A percentile compares a stretch with the other conserved stretches of the same genome.
Conservation (phyloP, 92 coral and sea anemone genomes). For the Heteractis magnifica region DNA sequence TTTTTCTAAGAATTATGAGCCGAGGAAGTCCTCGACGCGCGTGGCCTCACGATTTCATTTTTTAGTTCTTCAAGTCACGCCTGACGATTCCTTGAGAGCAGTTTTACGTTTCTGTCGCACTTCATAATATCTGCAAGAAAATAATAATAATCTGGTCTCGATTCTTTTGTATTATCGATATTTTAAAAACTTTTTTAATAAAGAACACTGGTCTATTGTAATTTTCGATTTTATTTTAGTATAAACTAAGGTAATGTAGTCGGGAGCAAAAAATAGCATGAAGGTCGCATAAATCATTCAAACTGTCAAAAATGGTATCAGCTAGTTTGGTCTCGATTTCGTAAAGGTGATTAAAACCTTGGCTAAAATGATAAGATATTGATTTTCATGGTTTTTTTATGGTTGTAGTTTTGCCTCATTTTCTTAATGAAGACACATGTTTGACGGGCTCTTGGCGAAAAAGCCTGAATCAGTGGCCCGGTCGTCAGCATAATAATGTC, state of each 20-base stretch:
- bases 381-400: not conserved
- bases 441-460: not conserved
- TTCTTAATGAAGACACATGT: constrained; percentile 17
- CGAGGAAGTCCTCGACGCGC: not conserved
- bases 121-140: not conserved
- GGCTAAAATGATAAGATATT: not conserved
- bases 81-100: not conserved
- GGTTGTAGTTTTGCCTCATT: constrained; percentile 19
- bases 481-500: constrained; percentile 10
- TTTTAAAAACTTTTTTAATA: not conserved
- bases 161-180: not conserved
- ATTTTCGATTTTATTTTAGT: not conserved
- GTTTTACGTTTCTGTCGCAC: not conserved
- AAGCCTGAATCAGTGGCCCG: not conserved
- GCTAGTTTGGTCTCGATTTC: not conserved
- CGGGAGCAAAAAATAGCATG: not conserved
- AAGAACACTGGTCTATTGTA: not conserved
- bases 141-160: not conserved
- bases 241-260: not conserved
- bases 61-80: not conserved
- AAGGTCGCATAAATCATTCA: not conserved
- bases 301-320: not conserved
- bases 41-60: not conserved
- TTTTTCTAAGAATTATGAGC: not conserved
- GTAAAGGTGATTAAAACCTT: not conserved